These are phyloP conservation scores for Tachysurus vachellii DNA, from an alignment of 2,113 vertebrate species.

Conservation along the genomic window DNA sequence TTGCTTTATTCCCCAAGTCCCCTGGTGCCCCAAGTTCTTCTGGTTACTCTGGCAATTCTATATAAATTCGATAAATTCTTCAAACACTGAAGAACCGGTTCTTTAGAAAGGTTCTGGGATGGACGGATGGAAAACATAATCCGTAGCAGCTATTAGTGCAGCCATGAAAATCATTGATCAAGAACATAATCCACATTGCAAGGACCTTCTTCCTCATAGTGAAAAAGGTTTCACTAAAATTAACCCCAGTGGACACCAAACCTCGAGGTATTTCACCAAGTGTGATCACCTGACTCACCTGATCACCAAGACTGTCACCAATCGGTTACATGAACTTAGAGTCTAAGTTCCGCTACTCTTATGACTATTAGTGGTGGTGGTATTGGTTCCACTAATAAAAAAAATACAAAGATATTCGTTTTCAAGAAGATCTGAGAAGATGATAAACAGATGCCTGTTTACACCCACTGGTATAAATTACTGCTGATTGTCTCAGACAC, in stretches of 20 bases:
- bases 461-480: not conserved
- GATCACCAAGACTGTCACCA: not conserved
- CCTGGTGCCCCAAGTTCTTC: no score
- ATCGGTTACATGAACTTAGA: not conserved
- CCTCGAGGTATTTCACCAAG: not conserved
- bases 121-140: not conserved
- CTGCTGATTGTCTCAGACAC: not conserved
- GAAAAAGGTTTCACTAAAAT: not conserved
- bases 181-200: not conserved
- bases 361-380: not conserved
- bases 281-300: not conserved
- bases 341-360: no score
- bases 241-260: not conserved
- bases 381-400: not conserved
- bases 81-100: no score
- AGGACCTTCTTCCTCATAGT: not conserved
- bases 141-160: not conserved
- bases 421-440: not conserved
- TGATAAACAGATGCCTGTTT: not conserved
- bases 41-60: no score
- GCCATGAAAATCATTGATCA: not conserved
- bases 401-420: not conserved
- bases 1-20: no score
- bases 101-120: no score
- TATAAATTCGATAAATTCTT: no score